These are phyloP conservation scores for Ornithoptera alexandrae DNA, from an alignment of 2,888 invertebrate genomes.

Conservation along the genomic window DNA sequence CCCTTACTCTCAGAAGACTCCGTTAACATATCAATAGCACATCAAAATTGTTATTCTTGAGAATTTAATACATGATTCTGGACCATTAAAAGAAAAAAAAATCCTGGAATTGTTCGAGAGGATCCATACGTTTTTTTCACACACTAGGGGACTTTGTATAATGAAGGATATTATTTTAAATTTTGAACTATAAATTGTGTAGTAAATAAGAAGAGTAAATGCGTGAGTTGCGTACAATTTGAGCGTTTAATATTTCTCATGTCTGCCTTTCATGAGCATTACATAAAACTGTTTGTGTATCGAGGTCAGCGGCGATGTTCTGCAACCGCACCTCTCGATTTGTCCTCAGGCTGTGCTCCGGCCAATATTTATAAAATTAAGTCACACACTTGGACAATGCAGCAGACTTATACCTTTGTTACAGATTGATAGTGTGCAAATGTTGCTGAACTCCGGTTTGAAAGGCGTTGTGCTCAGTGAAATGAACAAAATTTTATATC, in stretches of 20 bases:
- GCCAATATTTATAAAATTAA: slow-evolving; percentile 6
- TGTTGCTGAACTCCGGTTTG: neutral
- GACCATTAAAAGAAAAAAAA: neutral
- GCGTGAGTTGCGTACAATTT: slow-evolving; percentile 10
- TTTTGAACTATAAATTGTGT: neutral
- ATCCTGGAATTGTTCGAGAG: neutral
- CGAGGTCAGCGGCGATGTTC: slow-evolving; percentile 23
- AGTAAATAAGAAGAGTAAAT: slow-evolving; percentile 15
- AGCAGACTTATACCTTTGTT: neutral
- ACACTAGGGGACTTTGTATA: no score
- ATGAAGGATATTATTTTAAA: no score
- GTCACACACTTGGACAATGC: neutral
- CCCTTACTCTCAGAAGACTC: no score
- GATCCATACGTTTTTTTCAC: neutral
- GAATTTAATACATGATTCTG: no score
- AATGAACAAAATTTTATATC: no score
- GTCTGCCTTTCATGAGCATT: slow-evolving; percentile 30
- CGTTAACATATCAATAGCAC: no score
- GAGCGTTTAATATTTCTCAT: slow-evolving; percentile 23
- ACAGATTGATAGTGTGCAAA: neutral
- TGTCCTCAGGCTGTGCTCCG: slow-evolving; percentile 21
- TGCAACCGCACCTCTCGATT: slow-evolving; percentile 26
- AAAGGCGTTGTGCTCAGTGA: neutral
- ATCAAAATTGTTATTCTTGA: no score
- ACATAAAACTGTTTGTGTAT: slow-evolving; percentile 27